Evolutionary conservation across 2,113 vertebrate genomes (phyloP).

Genomic region (Aramus guarauna): DNA sequence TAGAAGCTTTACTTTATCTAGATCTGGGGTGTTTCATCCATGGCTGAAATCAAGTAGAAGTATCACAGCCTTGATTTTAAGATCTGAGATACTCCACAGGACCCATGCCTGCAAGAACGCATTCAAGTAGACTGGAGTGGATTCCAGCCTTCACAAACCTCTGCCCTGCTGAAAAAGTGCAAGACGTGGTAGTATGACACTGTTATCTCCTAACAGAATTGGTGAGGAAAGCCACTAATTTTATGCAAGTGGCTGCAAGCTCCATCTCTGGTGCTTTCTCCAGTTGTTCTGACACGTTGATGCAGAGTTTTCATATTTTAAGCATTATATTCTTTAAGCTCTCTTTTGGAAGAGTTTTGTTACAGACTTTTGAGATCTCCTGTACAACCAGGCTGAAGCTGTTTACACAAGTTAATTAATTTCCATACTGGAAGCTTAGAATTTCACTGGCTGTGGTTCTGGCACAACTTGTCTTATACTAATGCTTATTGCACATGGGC

Average conservation of each 20-base stretch:
- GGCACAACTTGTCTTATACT: background rate
- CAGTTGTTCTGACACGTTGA: background rate
- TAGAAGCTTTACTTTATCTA: background rate
- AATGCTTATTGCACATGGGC: slow-evolving; percentile 9
- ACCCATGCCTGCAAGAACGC: background rate
- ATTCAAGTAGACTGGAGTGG: background rate
- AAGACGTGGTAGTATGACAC: background rate
- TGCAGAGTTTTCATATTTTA: background rate
- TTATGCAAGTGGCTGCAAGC: background rate
- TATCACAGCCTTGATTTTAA: background rate
- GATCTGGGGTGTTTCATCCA: background rate
- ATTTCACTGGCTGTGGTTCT: background rate
- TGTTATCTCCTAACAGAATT: background rate
- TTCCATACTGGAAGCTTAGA: background rate
- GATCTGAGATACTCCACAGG: background rate
- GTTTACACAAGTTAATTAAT: background rate
- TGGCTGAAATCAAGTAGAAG: background rate
- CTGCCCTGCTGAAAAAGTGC: background rate
- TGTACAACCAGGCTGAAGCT: background rate
- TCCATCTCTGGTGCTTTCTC: background rate
- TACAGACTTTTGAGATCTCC: background rate
- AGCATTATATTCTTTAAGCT: background rate
- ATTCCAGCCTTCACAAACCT: background rate
- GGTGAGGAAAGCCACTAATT: background rate
- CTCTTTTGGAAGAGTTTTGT: background rate